Evolutionary conservation across 2,888 invertebrate species (phyloP).

Genomic region (Cataglyphis livida): DNA sequence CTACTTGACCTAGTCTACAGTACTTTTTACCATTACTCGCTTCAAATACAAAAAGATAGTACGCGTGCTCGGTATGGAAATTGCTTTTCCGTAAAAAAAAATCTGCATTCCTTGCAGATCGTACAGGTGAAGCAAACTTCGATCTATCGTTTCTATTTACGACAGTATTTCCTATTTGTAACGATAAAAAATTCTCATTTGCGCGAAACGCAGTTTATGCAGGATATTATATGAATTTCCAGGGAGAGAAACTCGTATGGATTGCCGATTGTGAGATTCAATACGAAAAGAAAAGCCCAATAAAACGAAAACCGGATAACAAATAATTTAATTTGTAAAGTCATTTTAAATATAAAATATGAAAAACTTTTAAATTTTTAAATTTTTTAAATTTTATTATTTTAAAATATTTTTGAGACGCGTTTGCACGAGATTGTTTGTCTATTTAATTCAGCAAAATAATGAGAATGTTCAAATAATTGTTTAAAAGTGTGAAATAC

Average conservation of each 20-base stretch:
- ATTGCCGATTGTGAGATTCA: background rate
- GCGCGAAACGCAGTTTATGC: background rate
- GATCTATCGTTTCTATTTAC: slow-evolving; percentile 44
- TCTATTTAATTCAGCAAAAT: background rate
- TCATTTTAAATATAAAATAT: background rate
- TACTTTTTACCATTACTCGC: slow-evolving; percentile 27
- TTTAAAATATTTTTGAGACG: background rate
- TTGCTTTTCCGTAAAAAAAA: slow-evolving; percentile 35
- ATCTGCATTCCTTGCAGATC: background rate
- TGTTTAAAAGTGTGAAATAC: background rate
- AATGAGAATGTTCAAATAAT: background rate
- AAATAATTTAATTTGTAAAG: background rate
- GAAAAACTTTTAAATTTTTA: background rate
- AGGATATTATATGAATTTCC: background rate
- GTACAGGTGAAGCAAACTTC: slow-evolving; percentile 32
- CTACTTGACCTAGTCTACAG: slow-evolving; percentile 35
- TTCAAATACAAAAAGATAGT: slow-evolving; percentile 36
- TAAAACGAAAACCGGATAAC: background rate
- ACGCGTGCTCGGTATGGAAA: slow-evolving; percentile 32
- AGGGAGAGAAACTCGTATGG: background rate
- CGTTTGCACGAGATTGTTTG: background rate
- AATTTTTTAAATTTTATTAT: background rate
- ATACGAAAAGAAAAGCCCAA: background rate
- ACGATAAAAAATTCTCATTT: background rate
- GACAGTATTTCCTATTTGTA: background rate